Conservation (phyloP, 2,797 vertebrate genomes). For the Strix occidentalis region DNA sequence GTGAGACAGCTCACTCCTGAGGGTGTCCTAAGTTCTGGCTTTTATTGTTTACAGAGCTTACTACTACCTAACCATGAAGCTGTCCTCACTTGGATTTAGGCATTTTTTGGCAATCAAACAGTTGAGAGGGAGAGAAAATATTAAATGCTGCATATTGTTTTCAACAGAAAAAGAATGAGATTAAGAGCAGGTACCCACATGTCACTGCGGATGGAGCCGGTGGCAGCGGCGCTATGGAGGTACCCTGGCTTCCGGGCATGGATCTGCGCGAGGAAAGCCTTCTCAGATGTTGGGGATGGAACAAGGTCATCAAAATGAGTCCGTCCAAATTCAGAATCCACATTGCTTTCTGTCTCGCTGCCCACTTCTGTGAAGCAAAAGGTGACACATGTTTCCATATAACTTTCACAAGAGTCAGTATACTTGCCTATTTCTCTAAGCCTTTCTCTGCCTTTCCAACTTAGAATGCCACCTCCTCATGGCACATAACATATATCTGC, state of each 20-base stretch:
- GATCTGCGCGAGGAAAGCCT: constrained; percentile 85
- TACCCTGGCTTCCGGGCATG: constrained; percentile 84
- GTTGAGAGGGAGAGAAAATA: background rate
- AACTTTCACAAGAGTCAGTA: background rate
- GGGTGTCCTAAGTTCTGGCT: background rate
- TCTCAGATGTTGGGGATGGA: constrained; percentile 86
- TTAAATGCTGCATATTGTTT: background rate
- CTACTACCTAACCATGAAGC: background rate
- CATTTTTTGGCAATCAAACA: background rate
- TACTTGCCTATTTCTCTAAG: background rate
- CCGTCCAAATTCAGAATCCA: constrained; percentile 88
- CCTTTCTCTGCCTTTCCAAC: background rate
- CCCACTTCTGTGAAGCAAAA: constrained; percentile 81
- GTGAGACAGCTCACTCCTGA: background rate
- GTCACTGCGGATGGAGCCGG: constrained; percentile 73
- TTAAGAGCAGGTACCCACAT: constrained; percentile 67
- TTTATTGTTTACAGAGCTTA: background rate
- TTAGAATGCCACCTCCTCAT: background rate
- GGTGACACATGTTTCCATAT: background rate
- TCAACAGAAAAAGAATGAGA: background rate
- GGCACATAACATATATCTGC: background rate
- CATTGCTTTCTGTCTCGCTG: constrained; percentile 89
- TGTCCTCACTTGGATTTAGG: background rate
- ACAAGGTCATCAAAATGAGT: constrained; percentile 86
- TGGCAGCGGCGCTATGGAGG: constrained; percentile 70